Percentiles rank a stretch among this genome's conserved stretches.
Evolutionary conservation across 2,888 invertebrate species (phyloP).

Genomic region (Allolobophora icterica): DNA sequence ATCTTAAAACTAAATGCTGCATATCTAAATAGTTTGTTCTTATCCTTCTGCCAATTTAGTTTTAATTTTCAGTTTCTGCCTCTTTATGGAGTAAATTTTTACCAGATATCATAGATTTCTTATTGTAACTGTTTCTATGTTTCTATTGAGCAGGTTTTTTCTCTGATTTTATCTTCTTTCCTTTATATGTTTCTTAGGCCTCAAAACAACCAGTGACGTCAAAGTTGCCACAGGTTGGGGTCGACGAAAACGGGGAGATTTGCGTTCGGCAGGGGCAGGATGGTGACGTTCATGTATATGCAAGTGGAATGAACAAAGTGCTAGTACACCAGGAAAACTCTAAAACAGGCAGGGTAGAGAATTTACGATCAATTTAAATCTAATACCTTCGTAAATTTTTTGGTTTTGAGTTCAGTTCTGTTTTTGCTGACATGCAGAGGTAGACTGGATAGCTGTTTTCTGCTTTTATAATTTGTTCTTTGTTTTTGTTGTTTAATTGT

Average conservation of each 20-base stretch:
- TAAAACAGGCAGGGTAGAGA: conserved; percentile 40
- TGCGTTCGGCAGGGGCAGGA: conserved; percentile 51
- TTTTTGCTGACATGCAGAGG: background rate
- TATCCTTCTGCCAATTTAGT: background rate
- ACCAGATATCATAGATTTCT: background rate
- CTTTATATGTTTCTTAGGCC: background rate
- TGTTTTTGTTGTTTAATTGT: background rate
- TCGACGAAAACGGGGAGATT: conserved; percentile 51
- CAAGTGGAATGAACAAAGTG: conserved; percentile 55
- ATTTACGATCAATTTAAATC: background rate
- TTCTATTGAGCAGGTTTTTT: background rate
- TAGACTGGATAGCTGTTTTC: background rate
- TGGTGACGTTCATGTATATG: conserved; percentile 61
- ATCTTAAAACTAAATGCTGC: too few relatives aligned
- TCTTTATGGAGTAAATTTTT: background rate
- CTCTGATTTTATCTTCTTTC: background rate
- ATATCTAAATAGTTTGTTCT: too few relatives aligned
- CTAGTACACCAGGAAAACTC: conserved; percentile 53
- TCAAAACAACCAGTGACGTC: conserved; percentile 42
- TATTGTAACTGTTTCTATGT: background rate
- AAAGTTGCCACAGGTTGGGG: conserved; percentile 55
- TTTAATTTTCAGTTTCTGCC: background rate
- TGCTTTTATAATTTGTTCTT: background rate
- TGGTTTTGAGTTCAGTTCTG: background rate
- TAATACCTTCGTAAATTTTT: background rate